Percentiles rank a stretch among this genome's conserved stretches.
Evolutionary conservation across 2,888 invertebrate species (phyloP).

Genomic region (Pterostichus madidus): DNA sequence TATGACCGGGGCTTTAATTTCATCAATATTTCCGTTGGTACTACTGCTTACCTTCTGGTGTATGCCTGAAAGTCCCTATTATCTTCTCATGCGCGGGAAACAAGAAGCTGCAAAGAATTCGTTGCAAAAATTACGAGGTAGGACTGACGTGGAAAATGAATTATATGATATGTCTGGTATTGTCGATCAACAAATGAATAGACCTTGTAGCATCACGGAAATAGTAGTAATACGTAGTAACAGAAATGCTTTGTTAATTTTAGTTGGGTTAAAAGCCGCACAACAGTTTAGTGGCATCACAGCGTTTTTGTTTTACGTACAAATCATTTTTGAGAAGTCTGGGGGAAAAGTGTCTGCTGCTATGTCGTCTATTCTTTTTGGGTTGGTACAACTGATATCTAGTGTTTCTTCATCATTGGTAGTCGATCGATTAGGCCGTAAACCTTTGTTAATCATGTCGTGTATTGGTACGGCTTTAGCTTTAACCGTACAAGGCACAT

Average conservation of each 20-base stretch:
- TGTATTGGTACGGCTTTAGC: slow-evolving; percentile 76
- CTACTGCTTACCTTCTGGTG: slow-evolving; percentile 77
- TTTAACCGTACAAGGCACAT: slow-evolving; percentile 75
- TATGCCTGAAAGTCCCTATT: slow-evolving; percentile 82
- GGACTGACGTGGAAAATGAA: slow-evolving; percentile 77
- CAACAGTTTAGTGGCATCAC: slow-evolving; percentile 82
- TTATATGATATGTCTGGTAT: slow-evolving; percentile 72
- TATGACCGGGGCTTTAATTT: slow-evolving; percentile 77
- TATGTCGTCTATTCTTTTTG: slow-evolving; percentile 73
- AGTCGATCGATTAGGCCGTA: slow-evolving; percentile 80
- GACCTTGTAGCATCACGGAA: slow-evolving; percentile 80
- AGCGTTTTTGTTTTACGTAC: slow-evolving; percentile 82
- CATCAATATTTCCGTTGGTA: slow-evolving; percentile 76
- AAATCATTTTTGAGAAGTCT: slow-evolving; percentile 77
- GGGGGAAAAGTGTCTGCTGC: slow-evolving; percentile 76
- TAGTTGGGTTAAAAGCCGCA: slow-evolving; percentile 80
- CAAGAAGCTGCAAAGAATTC: slow-evolving; percentile 77
- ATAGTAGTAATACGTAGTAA: slow-evolving; percentile 80
- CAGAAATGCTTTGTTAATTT: slow-evolving; percentile 82
- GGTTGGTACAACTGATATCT: slow-evolving; percentile 80
- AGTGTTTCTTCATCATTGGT: slow-evolving; percentile 80
- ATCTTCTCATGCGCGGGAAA: slow-evolving; percentile 75
- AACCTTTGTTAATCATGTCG: slow-evolving; percentile 79
- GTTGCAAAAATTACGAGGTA: slow-evolving; percentile 77
- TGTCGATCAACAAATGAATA: slow-evolving; percentile 77